phyloP scores from a whole-genome alignment of 2,797 vertebrate species.

The Spheniscus humboldti region DNA sequence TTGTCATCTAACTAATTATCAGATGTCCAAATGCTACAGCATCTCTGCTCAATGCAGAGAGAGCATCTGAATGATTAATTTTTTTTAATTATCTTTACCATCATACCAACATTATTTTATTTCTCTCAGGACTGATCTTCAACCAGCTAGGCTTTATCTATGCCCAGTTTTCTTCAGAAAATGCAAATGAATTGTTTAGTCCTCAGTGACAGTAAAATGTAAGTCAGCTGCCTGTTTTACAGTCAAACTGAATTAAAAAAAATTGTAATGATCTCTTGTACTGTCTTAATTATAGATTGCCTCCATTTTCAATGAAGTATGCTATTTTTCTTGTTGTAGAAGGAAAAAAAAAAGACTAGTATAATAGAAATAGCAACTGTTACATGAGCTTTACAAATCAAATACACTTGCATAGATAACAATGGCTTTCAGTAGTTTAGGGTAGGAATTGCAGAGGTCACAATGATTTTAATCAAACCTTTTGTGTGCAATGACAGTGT shows the following conservation, averaged over 20 bases:
- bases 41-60: background rate
- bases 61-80: accelerated
- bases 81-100: background rate
- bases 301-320: background rate
- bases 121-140: background rate
- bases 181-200: background rate
- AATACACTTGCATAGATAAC: background rate
- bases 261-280: background rate
- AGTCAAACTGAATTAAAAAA: background rate
- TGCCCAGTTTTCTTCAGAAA: background rate
- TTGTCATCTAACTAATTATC: background rate
- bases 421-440: background rate
- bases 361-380: background rate
- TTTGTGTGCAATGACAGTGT: background rate
- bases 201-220: background rate
- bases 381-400: background rate
- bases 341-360: background rate
- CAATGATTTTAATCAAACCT: background rate
- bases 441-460: background rate
- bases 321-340: background rate
- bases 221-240: background rate
- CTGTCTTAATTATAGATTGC: background rate
- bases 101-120: background rate
- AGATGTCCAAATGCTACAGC: background rate
- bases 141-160: background rate